Conservation (phyloP, 2,113 vertebrate genomes). For the Neodon shergylaensis region DNA sequence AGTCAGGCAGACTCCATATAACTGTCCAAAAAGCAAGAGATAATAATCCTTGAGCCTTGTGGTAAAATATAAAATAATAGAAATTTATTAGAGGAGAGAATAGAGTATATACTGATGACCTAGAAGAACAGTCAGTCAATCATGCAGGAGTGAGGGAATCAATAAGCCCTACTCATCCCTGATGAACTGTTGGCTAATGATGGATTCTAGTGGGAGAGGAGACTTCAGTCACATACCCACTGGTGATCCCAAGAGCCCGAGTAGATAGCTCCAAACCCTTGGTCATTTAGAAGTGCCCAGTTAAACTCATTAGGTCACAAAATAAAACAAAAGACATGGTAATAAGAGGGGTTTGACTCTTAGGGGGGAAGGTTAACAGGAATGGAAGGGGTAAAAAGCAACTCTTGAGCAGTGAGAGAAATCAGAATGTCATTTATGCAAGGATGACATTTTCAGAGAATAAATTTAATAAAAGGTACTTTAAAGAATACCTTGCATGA, state of each 20-base stretch:
- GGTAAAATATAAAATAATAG: too few relatives aligned
- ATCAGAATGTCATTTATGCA: neutral
- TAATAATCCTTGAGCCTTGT: too few relatives aligned
- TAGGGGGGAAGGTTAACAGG: neutral
- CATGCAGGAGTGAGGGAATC: neutral
- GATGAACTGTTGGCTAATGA: neutral
- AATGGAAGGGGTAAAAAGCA: too few relatives aligned
- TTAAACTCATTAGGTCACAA: neutral
- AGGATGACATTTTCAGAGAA: neutral
- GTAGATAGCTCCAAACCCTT: neutral
- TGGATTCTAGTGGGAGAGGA: neutral
- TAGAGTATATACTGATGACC: neutral
- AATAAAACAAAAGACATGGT: too few relatives aligned
- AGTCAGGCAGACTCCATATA: too few relatives aligned
- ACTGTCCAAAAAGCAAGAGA: too few relatives aligned
- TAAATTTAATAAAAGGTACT: neutral
- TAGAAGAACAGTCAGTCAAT: neutral
- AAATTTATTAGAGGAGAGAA: neutral
- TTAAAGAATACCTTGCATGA: neutral
- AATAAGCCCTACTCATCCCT: rapidly evolving
- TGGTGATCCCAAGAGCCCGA: too few relatives aligned
- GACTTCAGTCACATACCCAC: neutral
- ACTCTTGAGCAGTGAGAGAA: neutral
- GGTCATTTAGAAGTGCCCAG: neutral
- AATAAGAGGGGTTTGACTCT: neutral